phyloP scores from a whole-genome alignment of 2,797 vertebrate species.

The Sebastes itinus region DNA sequence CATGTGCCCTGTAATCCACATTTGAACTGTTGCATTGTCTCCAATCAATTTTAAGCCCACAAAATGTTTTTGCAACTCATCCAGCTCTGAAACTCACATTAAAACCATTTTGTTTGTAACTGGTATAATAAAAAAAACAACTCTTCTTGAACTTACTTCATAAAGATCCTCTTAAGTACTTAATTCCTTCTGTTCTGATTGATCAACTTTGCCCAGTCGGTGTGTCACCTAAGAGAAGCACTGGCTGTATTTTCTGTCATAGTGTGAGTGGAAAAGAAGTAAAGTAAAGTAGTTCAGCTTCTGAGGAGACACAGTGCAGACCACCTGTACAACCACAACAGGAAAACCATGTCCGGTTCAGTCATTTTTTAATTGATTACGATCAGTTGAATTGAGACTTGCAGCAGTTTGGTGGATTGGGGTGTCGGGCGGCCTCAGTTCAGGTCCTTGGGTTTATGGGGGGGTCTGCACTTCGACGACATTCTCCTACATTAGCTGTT shows the following conservation, averaged over 20 bases:
- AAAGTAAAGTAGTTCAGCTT: not conserved
- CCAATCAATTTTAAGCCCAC: not conserved
- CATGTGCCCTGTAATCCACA: too few species aligned
- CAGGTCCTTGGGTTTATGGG: not conserved
- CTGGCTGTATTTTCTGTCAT: not conserved
- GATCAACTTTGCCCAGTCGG: too few species aligned
- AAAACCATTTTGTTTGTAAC: not conserved
- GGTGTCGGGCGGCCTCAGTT: too few species aligned
- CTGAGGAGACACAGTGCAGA: too few species aligned
- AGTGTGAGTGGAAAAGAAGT: not conserved
- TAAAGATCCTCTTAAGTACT: too few species aligned
- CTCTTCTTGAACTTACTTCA: too few species aligned
- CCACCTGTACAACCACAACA: not conserved
- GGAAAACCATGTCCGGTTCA: not conserved
- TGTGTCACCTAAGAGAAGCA: too few species aligned
- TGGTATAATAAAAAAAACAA: too few species aligned
- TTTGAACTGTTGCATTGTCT: too few species aligned
- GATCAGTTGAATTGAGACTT: not conserved
- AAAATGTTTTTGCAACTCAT: not conserved
- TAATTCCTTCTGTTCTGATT: too few species aligned
- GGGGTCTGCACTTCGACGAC: not conserved
- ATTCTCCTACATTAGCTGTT: constrained; percentile 3
- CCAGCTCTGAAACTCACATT: not conserved
- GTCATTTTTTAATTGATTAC: not conserved
- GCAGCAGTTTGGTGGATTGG: not conserved